Evolutionary conservation across 2,797 vertebrate species (phyloP).

Genomic region (Anomalospiza imberbis): DNA sequence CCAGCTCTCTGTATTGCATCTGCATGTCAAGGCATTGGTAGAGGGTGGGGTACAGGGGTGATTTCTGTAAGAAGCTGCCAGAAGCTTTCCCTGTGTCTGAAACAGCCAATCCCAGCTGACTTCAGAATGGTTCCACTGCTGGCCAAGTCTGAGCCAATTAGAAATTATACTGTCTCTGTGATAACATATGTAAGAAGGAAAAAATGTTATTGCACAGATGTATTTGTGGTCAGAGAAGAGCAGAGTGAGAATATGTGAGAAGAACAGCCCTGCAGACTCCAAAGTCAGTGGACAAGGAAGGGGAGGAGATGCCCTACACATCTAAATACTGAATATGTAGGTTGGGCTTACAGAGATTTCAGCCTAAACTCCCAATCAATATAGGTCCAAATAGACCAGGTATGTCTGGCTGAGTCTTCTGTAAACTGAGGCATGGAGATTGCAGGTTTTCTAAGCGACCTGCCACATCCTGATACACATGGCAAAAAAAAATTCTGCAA

Average conservation of each 20-base stretch:
- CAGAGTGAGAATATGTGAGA: not conserved
- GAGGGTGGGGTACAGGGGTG: fast-evolving
- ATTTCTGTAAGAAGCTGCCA: not conserved
- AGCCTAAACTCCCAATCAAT: not conserved
- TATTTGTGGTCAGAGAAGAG: not conserved
- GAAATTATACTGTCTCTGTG: not conserved
- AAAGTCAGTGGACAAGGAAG: not conserved
- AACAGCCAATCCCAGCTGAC: not conserved
- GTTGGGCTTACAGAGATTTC: not conserved
- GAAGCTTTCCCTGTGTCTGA: not conserved
- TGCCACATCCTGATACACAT: not conserved
- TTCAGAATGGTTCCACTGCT: not conserved
- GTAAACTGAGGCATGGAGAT: not conserved
- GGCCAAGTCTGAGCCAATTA: not conserved
- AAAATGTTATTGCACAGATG: not conserved
- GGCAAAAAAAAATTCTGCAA: not conserved
- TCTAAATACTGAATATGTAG: not conserved
- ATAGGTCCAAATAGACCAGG: not conserved
- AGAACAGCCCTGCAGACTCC: not conserved
- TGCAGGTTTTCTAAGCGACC: not conserved
- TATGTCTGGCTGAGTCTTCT: not conserved
- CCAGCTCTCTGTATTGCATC: not conserved
- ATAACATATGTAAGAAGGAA: not conserved
- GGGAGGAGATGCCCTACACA: fast-evolving
- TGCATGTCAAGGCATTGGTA: not conserved